phyloP scores from a whole-genome alignment of 2,113 vertebrate genomes.

The Albula glossodonta region DNA sequence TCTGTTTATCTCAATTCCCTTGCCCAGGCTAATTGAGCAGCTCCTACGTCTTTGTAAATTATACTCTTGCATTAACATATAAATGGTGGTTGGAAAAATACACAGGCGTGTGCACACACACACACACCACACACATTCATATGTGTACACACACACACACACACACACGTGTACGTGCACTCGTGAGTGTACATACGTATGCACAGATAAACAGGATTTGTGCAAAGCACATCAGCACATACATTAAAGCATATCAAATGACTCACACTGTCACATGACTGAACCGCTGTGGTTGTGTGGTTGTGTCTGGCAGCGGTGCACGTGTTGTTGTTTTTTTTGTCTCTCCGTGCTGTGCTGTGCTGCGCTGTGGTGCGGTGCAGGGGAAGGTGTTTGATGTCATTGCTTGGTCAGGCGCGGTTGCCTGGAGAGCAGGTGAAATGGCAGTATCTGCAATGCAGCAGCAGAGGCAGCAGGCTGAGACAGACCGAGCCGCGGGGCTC shows the following conservation, averaged over 20 bases:
- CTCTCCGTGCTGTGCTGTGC: too few species aligned
- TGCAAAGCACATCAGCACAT: too few species aligned
- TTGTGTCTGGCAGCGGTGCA: neutral
- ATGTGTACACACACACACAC: neutral
- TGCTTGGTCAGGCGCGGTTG: neutral
- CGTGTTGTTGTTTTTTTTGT: neutral
- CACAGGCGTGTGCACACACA: neutral
- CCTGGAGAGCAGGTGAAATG: neutral
- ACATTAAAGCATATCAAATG: too few species aligned
- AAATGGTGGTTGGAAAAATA: neutral
- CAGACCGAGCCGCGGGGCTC: neutral
- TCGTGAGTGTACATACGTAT: neutral
- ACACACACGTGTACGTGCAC: neutral
- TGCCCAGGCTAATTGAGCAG: neutral
- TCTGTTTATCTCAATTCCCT: neutral
- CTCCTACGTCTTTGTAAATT: neutral
- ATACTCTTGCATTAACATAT: neutral
- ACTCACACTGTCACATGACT: too few species aligned
- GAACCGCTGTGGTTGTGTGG: neutral
- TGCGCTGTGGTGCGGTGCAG: neutral
- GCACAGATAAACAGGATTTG: too few species aligned
- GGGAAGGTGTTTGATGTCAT: neutral
- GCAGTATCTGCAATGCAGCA: constrained; percentile 23
- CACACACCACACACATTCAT: neutral
- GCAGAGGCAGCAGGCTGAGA: neutral